Conservation (phyloP, 2,888 invertebrate species). For the Himalopsyche tibetana region DNA sequence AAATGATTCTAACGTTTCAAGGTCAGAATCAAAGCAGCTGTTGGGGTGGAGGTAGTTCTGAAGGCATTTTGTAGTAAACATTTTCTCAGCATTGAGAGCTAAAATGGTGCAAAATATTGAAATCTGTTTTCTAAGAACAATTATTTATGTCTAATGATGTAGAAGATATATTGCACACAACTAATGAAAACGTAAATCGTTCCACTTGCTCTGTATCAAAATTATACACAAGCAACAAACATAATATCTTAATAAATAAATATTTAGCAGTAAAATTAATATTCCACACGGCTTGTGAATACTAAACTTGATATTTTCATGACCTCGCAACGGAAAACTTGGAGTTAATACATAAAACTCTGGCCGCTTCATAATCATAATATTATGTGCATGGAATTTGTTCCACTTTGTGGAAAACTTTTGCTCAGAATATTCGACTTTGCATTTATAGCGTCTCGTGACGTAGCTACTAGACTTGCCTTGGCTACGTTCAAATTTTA, state of each 20-base stretch:
- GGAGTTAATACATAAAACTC: constrained; percentile 45
- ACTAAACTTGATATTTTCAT: constrained; percentile 41
- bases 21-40: no score
- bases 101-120: no score
- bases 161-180: no score
- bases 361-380: constrained; percentile 41
- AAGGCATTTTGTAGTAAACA: no score
- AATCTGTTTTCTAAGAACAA: no score
- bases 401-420: constrained; percentile 41
- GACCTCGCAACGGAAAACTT: constrained; percentile 35
- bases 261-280: constrained; percentile 25
- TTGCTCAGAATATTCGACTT: constrained; percentile 44
- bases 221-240: not conserved
- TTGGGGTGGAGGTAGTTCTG: no score
- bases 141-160: no score
- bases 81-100: no score
- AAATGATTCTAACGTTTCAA: no score
- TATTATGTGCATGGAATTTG: constrained; percentile 48
- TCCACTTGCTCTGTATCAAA: not conserved
- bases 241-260: constrained; percentile 13
- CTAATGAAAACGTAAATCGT: not conserved
- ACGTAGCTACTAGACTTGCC: constrained; percentile 10
- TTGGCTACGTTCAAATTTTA: constrained; percentile 5
- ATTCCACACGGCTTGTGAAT: constrained; percentile 29
- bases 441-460: constrained; percentile 43